A percentile compares a stretch with the other conserved stretches of the same genome.
Evolutionary conservation across 2,888 invertebrate genomes (phyloP).

Genomic region (Mystacides longicornis): DNA sequence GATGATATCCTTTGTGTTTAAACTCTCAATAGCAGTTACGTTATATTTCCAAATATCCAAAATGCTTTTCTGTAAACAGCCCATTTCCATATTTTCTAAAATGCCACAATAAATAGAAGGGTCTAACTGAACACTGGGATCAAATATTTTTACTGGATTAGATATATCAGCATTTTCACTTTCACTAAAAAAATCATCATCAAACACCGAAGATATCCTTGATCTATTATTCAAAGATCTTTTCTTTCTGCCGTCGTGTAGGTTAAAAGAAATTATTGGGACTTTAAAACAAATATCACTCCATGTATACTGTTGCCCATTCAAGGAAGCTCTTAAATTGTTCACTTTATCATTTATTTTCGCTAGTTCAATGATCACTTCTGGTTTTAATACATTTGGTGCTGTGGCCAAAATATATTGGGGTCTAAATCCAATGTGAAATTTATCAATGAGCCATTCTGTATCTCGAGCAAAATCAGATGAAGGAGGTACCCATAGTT

Average conservation of each 20-base stretch:
- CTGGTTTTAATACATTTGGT: conserved; percentile 58
- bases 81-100: conserved; percentile 50
- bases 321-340: conserved; percentile 34
- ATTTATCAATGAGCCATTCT: conserved; percentile 62
- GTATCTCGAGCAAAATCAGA: conserved; percentile 63
- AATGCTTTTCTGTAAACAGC: conserved; percentile 58
- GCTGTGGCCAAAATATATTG: conserved; percentile 57
- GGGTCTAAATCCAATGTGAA: conserved; percentile 55
- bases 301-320: conserved; percentile 28
- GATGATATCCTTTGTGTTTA: conserved; percentile 56
- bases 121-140: conserved; percentile 51
- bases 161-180: conserved; percentile 27
- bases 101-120: conserved; percentile 57
- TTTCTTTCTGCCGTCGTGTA: conserved; percentile 32
- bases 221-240: conserved; percentile 13
- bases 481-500: conserved; percentile 68
- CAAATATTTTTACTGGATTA: conserved; percentile 33
- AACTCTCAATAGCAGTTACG: conserved; percentile 41
- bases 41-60: conserved; percentile 65
- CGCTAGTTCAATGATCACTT: conserved; percentile 46
- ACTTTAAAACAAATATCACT: conserved; percentile 43
- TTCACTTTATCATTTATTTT: conserved; percentile 48
- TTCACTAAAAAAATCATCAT: conserved; percentile 33
- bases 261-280: conserved; percentile 32
- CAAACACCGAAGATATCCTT: conserved; percentile 14